Conservation (phyloP, 2,113 vertebrate species). For the Cromileptes altivelis region DNA sequence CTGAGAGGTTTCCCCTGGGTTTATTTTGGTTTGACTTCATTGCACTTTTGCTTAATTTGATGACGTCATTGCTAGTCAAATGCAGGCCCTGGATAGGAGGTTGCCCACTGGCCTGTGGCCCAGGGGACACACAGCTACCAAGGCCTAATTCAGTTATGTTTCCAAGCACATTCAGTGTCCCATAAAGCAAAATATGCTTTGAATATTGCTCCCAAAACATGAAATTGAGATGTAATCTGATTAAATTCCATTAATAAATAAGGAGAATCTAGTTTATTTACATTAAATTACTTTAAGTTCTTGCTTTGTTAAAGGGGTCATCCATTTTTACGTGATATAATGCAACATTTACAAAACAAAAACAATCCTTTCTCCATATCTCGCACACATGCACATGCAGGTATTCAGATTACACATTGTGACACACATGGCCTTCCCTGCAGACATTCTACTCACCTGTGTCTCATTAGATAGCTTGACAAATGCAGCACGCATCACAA, state of each 20-base stretch:
- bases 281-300: background rate
- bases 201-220: background rate
- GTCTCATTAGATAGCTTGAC: conserved; percentile 28
- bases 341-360: background rate
- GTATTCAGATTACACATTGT: background rate
- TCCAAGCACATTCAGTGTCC: conserved; percentile 11
- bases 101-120: conserved; percentile 41
- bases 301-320: background rate
- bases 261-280: background rate
- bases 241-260: background rate
- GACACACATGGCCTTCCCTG: background rate
- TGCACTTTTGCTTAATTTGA: conserved; percentile 60
- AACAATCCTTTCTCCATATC: background rate
- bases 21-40: conserved; percentile 50
- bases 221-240: conserved; percentile 6
- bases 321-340: background rate
- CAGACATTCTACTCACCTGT: conserved; percentile 30
- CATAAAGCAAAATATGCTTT: background rate
- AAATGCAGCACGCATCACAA: conserved; percentile 42
- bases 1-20: background rate
- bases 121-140: background rate
- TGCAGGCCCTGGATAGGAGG: conserved; percentile 40
- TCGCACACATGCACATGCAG: background rate
- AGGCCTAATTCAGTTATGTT: conserved; percentile 9
- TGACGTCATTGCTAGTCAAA: conserved; percentile 69